phyloP scores from a whole-genome alignment of 2,797 vertebrate species.

The Podarcis lilfordi region DNA sequence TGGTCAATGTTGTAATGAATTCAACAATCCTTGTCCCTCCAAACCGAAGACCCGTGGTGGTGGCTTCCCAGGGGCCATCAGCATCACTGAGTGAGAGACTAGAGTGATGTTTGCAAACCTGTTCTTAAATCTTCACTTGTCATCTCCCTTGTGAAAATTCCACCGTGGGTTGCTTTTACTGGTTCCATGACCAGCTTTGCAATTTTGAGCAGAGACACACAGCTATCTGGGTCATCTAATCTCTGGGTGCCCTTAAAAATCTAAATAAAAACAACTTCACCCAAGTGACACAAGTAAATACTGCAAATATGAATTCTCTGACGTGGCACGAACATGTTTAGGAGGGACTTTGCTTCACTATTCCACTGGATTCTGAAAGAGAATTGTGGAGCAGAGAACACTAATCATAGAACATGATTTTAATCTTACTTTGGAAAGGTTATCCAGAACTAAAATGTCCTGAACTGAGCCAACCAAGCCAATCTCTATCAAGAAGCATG shows the following conservation, averaged over 20 bases:
- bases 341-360: neutral
- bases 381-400: neutral
- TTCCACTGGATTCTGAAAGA: neutral
- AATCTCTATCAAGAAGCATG: constrained; percentile 23
- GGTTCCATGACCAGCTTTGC: neutral
- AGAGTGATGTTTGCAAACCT: no score
- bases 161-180: constrained; percentile 8
- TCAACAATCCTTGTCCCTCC: neutral
- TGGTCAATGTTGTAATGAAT: neutral
- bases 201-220: constrained; percentile 4
- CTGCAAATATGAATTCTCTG: neutral
- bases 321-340: rapidly evolving
- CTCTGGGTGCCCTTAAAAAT: constrained; percentile 19
- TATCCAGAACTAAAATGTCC: constrained; percentile 16
- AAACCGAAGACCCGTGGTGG: neutral
- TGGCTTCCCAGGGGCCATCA: no score
- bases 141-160: constrained; percentile 47
- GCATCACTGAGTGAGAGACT: no score
- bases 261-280: constrained; percentile 3
- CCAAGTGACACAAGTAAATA: neutral
- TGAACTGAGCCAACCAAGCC: constrained; percentile 29
- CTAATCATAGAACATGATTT: neutral
- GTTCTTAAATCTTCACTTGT: constrained; percentile 42
- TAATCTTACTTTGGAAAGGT: neutral
- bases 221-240: neutral